phyloP scores from a whole-genome alignment of 37 sponge, comb jelly and placozoan species.

The Beroe forskalii region DNA sequence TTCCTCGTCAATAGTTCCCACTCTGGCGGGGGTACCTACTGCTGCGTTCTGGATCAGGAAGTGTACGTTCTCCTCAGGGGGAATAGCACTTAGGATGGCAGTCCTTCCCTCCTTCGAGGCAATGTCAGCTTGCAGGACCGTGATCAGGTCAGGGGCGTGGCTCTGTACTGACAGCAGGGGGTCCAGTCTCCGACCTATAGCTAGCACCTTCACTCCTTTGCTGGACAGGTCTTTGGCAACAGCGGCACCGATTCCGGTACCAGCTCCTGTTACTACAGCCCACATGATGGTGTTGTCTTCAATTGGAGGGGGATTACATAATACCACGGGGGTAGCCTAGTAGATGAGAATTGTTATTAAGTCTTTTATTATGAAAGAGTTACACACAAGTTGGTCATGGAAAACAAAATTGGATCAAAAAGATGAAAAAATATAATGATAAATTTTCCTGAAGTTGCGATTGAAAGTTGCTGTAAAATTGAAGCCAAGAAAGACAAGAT shows the following conservation, averaged over 20 bases:
- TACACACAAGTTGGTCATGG: too few species aligned
- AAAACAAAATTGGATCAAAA: too few species aligned
- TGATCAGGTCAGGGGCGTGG: background rate
- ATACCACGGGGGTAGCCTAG: too few species aligned
- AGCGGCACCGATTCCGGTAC: background rate
- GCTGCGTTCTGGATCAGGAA: conserved; percentile 17
- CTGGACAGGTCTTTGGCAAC: background rate
- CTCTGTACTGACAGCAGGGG: background rate
- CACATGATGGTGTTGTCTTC: background rate
- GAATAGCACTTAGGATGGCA: background rate
- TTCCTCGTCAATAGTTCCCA: background rate
- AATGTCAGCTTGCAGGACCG: background rate
- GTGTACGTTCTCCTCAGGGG: background rate
- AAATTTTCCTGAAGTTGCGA: too few species aligned
- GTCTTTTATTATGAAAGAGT: too few species aligned
- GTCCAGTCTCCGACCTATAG: background rate
- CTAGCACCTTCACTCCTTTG: background rate
- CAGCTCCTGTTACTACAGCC: conserved; percentile 13
- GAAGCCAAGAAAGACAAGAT: too few species aligned
- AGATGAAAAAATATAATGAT: too few species aligned
- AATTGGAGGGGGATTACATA: too few species aligned
- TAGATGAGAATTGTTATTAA: too few species aligned
- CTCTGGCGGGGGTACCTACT: background rate
- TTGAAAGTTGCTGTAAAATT: too few species aligned
- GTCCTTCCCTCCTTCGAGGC: background rate